Conservation (phyloP, 2,113 vertebrate species). For the Lota lota region DNA sequence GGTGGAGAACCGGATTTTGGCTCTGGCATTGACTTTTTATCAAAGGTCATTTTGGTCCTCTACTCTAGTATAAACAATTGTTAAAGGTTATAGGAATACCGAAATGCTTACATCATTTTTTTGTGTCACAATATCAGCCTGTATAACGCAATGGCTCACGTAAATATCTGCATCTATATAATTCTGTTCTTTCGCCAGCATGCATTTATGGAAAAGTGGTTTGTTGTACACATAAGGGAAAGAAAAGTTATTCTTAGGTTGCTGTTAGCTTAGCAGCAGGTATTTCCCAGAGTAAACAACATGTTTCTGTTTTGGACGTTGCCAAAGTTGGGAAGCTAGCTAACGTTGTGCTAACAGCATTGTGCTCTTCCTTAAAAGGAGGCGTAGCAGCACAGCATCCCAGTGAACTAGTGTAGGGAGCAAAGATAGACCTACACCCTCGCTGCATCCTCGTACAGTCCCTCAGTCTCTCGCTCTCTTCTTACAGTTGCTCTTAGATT, state of each 20-base stretch:
- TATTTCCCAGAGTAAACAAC: conserved; percentile 64
- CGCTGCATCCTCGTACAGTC: too few species aligned
- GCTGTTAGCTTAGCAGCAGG: conserved; percentile 48
- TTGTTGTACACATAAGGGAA: conserved; percentile 38
- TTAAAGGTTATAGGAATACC: too few species aligned
- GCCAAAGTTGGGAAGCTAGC: conserved; percentile 47
- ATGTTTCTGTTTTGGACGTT: conserved; percentile 37
- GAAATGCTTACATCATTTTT: too few species aligned
- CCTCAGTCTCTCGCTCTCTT: too few species aligned
- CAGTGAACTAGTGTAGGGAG: conserved; percentile 13
- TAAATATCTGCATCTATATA: background rate
- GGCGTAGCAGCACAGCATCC: conserved; percentile 30
- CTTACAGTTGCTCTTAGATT: too few species aligned
- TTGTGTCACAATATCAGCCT: too few species aligned
- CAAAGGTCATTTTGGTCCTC: too few species aligned
- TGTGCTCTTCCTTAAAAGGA: conserved; percentile 71
- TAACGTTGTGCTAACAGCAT: conserved; percentile 35
- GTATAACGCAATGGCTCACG: background rate
- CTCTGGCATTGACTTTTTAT: too few species aligned
- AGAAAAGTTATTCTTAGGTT: conserved; percentile 50
- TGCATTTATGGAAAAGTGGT: conserved; percentile 20
- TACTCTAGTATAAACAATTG: too few species aligned
- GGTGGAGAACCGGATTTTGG: too few species aligned
- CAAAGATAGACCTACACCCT: too few species aligned
- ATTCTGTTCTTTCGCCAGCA: conserved; percentile 5